Evolutionary conservation across 2,888 invertebrate species (phyloP).

Genomic region (Aleiodes testaceus): DNA sequence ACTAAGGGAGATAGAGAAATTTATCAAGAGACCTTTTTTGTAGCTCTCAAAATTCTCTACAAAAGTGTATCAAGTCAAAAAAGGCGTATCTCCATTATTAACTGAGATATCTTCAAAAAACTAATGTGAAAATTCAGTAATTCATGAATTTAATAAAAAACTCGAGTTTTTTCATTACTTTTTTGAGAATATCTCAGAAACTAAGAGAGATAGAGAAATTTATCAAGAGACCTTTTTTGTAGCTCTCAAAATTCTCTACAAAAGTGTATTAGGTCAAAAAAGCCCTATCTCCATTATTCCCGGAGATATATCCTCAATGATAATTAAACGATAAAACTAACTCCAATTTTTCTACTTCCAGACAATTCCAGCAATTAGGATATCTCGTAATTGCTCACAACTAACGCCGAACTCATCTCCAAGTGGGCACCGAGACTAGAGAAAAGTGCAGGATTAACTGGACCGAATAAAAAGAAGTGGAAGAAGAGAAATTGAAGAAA

Average conservation of each 20-base stretch:
- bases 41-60: too few relatives aligned
- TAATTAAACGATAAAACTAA: not conserved
- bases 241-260: not conserved
- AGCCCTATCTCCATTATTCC: not conserved
- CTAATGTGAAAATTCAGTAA: too few relatives aligned
- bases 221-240: too few relatives aligned
- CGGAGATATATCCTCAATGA: conserved; percentile 4
- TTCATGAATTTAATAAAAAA: too few relatives aligned
- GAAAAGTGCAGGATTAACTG: conserved; percentile 4
- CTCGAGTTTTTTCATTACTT: too few relatives aligned
- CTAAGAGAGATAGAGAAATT: too few relatives aligned
- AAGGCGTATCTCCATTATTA: too few relatives aligned
- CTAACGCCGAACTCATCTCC: not conserved
- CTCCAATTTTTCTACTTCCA: not conserved
- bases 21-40: too few relatives aligned
- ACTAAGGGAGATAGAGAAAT: too few relatives aligned
- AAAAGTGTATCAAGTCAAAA: too few relatives aligned
- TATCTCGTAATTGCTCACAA: conserved; percentile 13
- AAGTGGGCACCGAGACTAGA: not conserved
- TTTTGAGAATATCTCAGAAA: too few relatives aligned
- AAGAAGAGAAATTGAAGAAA: conserved; percentile 6
- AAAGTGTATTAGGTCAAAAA: too few relatives aligned
- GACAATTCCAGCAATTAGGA: conserved; percentile 35
- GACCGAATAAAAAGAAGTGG: not conserved
- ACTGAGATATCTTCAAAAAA: not conserved